phyloP scores from a whole-genome alignment of 2,797 vertebrate genomes.

The Morelia viridis region DNA sequence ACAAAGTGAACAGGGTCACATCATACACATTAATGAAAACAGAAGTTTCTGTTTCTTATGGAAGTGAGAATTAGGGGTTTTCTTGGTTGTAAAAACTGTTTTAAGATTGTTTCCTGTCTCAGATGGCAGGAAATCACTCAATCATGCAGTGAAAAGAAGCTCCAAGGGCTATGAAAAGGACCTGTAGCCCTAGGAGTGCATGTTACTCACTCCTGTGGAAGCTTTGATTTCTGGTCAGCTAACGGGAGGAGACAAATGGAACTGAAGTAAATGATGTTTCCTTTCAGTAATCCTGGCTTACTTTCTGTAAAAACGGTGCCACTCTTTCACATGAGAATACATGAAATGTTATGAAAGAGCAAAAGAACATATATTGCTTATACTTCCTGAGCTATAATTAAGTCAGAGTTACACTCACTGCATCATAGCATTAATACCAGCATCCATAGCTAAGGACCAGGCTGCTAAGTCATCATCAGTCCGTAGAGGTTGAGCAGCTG shows the following conservation, averaged over 20 bases:
- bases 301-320: background rate
- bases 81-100: too few relatives aligned
- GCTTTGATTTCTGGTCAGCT: background rate
- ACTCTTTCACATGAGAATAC: background rate
- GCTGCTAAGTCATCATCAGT: slow-evolving; percentile 56
- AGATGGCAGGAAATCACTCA: too few relatives aligned
- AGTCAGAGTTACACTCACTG: slow-evolving; percentile 72
- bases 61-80: too few relatives aligned
- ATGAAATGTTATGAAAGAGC: background rate
- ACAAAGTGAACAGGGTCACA: background rate
- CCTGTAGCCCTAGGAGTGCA: too few relatives aligned
- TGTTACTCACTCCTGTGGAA: too few relatives aligned
- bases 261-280: background rate
- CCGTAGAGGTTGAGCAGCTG: slow-evolving; percentile 79
- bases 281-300: background rate
- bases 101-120: too few relatives aligned
- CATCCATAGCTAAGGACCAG: slow-evolving; percentile 87
- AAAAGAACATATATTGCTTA: background rate
- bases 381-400: background rate
- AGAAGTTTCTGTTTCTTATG: too few relatives aligned
- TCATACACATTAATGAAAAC: background rate
- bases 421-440: slow-evolving; percentile 87
- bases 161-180: too few relatives aligned
- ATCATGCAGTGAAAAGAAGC: too few relatives aligned
- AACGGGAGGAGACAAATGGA: background rate